phyloP scores from a whole-genome alignment of 2,888 invertebrate species.

The Eristalis tenax region DNA sequence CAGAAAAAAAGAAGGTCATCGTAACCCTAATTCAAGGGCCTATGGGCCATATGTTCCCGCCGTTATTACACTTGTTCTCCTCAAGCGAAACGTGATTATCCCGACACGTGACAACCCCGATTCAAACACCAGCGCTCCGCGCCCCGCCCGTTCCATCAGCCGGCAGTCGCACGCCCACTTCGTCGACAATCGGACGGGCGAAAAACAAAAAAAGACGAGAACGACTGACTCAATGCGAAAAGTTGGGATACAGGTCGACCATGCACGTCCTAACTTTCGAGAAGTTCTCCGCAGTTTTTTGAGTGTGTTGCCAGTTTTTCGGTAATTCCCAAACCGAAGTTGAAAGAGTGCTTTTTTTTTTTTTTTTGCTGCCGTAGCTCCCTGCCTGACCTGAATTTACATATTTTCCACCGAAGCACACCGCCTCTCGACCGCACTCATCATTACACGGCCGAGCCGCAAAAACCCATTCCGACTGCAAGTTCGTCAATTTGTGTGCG shows the following conservation, averaged over 20 bases:
- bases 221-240: conserved; percentile 30
- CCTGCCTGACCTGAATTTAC: conserved; percentile 27
- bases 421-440: conserved; percentile 33
- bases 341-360: background rate
- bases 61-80: conserved; percentile 51
- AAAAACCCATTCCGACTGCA: conserved; percentile 46
- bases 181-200: background rate
- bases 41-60: conserved; percentile 47
- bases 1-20: conserved; percentile 22
- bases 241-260: conserved; percentile 37
- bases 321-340: background rate
- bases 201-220: conserved; percentile 4
- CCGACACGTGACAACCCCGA: conserved; percentile 46
- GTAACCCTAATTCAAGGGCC: conserved; percentile 57
- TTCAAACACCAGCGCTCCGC: background rate
- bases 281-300: conserved; percentile 13
- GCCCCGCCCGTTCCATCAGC: background rate
- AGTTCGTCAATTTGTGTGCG: conserved; percentile 47
- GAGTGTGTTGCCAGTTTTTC: background rate
- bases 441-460: conserved; percentile 48
- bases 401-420: conserved; percentile 28
- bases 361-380: background rate
- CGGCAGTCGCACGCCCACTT: background rate
- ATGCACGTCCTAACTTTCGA: conserved; percentile 47
- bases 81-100: conserved; percentile 54